Conservation (phyloP, 1,140 invertebrate species). For the Zaprionus inermis region DNA sequence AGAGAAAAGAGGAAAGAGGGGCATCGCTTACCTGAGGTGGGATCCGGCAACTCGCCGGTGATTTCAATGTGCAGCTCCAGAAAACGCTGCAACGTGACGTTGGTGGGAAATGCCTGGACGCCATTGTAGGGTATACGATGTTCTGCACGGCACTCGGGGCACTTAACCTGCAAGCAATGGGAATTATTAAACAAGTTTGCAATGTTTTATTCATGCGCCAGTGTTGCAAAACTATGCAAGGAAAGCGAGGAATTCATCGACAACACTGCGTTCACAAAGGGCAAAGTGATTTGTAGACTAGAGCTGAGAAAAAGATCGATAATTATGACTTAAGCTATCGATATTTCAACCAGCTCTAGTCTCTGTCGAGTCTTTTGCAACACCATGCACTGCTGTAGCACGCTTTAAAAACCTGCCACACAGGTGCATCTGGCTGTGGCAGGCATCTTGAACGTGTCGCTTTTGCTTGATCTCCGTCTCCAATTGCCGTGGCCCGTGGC, state of each 20-base stretch:
- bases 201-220: not conserved
- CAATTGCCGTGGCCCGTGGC: conserved; percentile 15
- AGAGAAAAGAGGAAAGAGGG: not conserved
- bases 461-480: conserved; percentile 55
- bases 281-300: not conserved
- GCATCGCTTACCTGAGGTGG: conserved; percentile 88
- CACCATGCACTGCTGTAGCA: conserved; percentile 23
- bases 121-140: conserved; percentile 98
- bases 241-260: not conserved
- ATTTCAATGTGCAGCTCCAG: conserved; percentile 97
- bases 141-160: conserved; percentile 99
- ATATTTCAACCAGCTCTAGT: too few species aligned
- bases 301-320: too few species aligned
- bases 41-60: conserved; percentile 95
- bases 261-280: not conserved
- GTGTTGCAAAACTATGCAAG: not conserved
- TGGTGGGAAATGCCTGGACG: conserved; percentile 97
- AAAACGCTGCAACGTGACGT: conserved; percentile 97
- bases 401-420: conserved; percentile 60
- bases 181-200: conserved; percentile 3
- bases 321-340: too few species aligned
- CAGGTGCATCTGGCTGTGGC: conserved; percentile 25
- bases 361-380: not conserved
- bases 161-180: conserved; percentile 91
- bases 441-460: conserved; percentile 58